Percentiles rank a stretch among this genome's conserved stretches.
phyloP scores from a whole-genome alignment of 2,113 vertebrate genomes.

The Brachypodius melanocephalos region DNA sequence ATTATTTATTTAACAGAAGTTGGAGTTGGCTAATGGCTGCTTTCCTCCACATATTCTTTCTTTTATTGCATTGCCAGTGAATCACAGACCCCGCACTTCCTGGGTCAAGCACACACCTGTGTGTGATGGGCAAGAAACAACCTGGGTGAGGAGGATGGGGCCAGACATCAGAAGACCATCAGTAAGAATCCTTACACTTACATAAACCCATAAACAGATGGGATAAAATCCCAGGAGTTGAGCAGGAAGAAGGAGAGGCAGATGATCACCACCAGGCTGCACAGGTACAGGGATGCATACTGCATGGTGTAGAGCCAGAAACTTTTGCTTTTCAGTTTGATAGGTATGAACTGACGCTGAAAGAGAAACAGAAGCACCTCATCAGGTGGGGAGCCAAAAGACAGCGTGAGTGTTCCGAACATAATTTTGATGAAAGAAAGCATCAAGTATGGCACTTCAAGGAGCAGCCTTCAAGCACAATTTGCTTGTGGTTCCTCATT shows the following conservation, averaged over 20 bases:
- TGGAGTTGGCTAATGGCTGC: neutral
- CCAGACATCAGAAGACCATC: neutral
- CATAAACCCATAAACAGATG: conserved; percentile 96
- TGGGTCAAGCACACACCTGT: neutral
- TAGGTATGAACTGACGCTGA: conserved; percentile 88
- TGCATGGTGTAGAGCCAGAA: conserved; percentile 90
- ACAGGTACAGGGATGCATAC: conserved; percentile 87
- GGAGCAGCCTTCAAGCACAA: neutral
- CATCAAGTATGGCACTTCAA: neutral
- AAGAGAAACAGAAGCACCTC: conserved; percentile 7
- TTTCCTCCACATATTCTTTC: neutral
- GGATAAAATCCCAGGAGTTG: conserved; percentile 94
- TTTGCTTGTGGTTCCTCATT: neutral
- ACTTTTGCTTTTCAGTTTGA: conserved; percentile 80
- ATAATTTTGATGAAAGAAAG: neutral
- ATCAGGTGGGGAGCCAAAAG: neutral
- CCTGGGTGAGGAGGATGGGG: too few species aligned
- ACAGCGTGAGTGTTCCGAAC: neutral
- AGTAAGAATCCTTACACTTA: conserved; percentile 72
- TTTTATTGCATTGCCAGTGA: neutral
- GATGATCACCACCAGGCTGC: conserved; percentile 86
- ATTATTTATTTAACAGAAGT: neutral
- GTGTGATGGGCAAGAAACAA: neutral
- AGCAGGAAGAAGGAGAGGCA: conserved; percentile 96
- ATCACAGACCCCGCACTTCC: neutral